Evolutionary conservation across 2,113 vertebrate genomes (phyloP).

Genomic region (Nycticryphes semicollaris): DNA sequence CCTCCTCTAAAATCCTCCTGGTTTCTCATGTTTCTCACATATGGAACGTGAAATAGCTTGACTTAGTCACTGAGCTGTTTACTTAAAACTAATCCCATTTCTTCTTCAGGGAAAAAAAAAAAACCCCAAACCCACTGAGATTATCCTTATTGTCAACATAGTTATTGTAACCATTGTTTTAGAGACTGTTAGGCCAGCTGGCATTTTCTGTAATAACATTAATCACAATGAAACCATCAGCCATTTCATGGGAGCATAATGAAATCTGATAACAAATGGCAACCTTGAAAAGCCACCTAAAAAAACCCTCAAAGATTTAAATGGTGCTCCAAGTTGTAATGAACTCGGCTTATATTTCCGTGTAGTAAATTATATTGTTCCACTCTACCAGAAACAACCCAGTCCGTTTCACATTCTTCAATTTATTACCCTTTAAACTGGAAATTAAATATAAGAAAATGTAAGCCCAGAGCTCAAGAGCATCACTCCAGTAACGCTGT

Average conservation of each 20-base stretch:
- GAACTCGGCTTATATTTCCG: not conserved
- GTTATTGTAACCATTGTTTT: not conserved
- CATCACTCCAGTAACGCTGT: not conserved
- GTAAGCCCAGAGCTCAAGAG: not conserved
- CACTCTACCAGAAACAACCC: not conserved
- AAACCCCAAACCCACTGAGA: not conserved
- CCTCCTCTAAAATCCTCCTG: not conserved
- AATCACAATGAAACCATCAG: not conserved
- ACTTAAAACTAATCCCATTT: not conserved
- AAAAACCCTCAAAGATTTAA: not conserved
- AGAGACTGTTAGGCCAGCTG: not conserved
- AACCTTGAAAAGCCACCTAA: not conserved
- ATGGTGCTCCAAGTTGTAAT: not conserved
- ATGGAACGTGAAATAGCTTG: not conserved
- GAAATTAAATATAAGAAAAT: not conserved
- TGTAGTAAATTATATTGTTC: not conserved
- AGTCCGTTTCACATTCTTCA: not conserved
- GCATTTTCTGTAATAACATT: not conserved
- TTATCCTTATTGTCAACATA: not conserved
- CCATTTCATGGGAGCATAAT: not conserved
- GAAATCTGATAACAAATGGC: not conserved
- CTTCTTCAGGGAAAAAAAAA: not conserved
- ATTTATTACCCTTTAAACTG: not conserved
- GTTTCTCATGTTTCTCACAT: not conserved
- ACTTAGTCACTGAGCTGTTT: not conserved